Percentiles rank a stretch among this genome's conserved stretches.
Evolutionary conservation across 1,140 invertebrate species (phyloP).

Genomic region (Camponotus vicinus): DNA sequence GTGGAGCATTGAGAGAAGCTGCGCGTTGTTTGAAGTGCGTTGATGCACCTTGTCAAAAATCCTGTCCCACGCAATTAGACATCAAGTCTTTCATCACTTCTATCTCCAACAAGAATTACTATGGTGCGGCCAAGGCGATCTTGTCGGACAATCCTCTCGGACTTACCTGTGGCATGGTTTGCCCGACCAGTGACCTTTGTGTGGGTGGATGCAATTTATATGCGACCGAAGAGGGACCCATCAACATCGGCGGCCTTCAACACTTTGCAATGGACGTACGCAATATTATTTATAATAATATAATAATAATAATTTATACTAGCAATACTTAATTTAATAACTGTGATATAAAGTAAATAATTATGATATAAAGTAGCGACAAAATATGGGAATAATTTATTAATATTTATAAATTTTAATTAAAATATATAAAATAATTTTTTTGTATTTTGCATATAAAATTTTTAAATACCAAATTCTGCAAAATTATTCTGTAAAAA

Average conservation of each 20-base stretch:
- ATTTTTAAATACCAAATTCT: background rate
- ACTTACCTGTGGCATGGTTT: conserved; percentile 99
- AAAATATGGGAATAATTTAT: background rate
- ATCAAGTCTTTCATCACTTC: conserved; percentile 98
- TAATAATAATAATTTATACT: background rate
- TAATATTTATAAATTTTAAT: conserved; percentile 24
- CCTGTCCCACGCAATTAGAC: conserved; percentile 98
- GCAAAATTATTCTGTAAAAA: background rate
- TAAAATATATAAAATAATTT: background rate
- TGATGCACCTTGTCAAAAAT: conserved; percentile 99
- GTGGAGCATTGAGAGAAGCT: conserved; percentile 96
- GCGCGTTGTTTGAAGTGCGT: conserved; percentile 98
- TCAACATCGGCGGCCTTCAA: conserved; percentile 99
- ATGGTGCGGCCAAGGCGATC: conserved; percentile 98
- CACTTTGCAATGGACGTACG: conserved; percentile 98
- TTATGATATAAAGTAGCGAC: background rate
- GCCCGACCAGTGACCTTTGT: conserved; percentile 98
- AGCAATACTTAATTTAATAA: background rate
- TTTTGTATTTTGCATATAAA: background rate
- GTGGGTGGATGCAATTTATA: conserved; percentile 98
- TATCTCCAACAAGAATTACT: conserved; percentile 99
- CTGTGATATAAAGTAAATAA: too few relatives aligned
- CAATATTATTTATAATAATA: background rate
- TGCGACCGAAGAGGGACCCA: conserved; percentile 98
- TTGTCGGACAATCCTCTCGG: conserved; percentile 99